Percentiles rank a stretch among this genome's conserved stretches.
Conservation (phyloP, 1,140 invertebrate genomes). For the Polyergus mexicanus region DNA sequence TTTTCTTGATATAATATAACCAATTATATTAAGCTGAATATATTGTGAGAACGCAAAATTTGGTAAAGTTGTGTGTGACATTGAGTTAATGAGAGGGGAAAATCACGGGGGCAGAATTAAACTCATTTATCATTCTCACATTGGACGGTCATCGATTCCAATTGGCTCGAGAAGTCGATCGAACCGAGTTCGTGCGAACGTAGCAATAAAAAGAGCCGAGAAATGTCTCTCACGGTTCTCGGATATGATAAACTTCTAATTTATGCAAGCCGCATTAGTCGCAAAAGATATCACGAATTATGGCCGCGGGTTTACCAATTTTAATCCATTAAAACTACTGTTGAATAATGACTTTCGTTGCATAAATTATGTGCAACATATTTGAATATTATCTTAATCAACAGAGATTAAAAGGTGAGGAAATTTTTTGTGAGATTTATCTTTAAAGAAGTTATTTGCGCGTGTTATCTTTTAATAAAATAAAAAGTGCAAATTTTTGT, state of each 20-base stretch:
- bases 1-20: not conserved
- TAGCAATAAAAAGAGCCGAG: slow-evolving; percentile 29
- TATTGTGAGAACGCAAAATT: not conserved
- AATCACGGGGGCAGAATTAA: slow-evolving; percentile 22
- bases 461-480: not conserved
- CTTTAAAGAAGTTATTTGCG: not conserved
- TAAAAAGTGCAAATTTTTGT: not conserved
- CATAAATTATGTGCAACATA: slow-evolving; percentile 38
- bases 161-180: slow-evolving; percentile 27
- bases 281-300: slow-evolving; percentile 44
- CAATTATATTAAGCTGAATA: not conserved
- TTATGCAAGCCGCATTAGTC: slow-evolving; percentile 59
- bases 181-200: not conserved
- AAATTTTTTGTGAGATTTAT: slow-evolving; percentile 26
- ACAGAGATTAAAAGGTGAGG: slow-evolving; percentile 11
- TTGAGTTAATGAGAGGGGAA: slow-evolving; percentile 7
- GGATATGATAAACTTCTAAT: slow-evolving; percentile 60
- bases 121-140: slow-evolving; percentile 14
- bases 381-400: not conserved
- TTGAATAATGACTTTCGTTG: slow-evolving; percentile 54
- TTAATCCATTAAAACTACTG: slow-evolving; percentile 54
- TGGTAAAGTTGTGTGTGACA: not conserved
- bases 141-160: slow-evolving; percentile 30
- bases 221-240: slow-evolving; percentile 1
- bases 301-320: not conserved